phyloP scores from a whole-genome alignment of 2,797 vertebrate species.

The Scleropages formosus region DNA sequence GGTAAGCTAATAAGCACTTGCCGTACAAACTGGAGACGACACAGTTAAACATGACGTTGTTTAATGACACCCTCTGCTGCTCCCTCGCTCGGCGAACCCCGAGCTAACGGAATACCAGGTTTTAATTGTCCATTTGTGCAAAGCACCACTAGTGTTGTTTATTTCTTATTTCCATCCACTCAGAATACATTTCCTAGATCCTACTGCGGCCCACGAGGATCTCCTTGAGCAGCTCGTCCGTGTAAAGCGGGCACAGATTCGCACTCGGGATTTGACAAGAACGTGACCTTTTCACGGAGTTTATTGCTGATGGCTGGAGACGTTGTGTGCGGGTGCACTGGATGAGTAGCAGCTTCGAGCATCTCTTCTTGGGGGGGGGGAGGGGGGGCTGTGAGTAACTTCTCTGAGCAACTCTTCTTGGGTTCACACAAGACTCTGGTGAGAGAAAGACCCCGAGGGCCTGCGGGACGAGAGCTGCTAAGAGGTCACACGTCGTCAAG shows the following conservation, averaged over 20 bases:
- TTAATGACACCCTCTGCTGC: too few relatives aligned
- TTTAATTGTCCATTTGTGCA: too few relatives aligned
- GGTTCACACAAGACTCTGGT: slow-evolving; percentile 38
- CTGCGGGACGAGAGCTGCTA: not conserved
- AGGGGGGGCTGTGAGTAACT: slow-evolving; percentile 43
- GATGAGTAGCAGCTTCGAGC: slow-evolving; percentile 33
- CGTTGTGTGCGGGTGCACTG: not conserved
- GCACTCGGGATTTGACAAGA: not conserved
- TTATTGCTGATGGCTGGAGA: not conserved
- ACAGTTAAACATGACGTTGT: too few relatives aligned
- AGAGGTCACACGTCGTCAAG: not conserved
- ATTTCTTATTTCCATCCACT: too few relatives aligned
- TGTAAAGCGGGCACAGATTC: not conserved
- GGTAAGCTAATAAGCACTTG: too few relatives aligned
- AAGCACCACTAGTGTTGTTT: too few relatives aligned
- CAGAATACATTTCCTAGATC: not conserved
- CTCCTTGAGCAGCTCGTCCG: not conserved
- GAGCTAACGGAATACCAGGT: too few relatives aligned
- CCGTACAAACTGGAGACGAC: too few relatives aligned
- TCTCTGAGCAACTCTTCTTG: slow-evolving; percentile 30
- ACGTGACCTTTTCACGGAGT: not conserved
- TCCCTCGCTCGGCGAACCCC: too few relatives aligned
- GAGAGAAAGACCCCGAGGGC: slow-evolving; percentile 14
- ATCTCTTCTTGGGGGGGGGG: slow-evolving; percentile 34
- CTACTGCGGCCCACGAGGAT: not conserved